Evolutionary conservation across 1,140 invertebrate species (phyloP), one percentile per base, ranked within the genome.

Genomic region (Nilaparvata lugens): DNA sequence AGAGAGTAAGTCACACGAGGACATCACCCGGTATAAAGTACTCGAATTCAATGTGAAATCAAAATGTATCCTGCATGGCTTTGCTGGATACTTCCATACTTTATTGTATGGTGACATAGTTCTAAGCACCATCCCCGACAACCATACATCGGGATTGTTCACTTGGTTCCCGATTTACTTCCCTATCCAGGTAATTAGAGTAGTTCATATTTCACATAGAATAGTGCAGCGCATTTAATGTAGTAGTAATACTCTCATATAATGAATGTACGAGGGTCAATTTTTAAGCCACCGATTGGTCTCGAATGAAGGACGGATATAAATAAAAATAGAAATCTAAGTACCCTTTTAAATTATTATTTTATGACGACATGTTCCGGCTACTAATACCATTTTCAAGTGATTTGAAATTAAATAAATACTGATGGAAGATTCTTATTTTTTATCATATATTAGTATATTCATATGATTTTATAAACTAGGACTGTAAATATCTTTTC

Each of bases 131-230:
- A 81, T 89, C 65, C 95, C 95, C 4, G 75, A 81, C n/a, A 93
- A 88, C 4, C 88, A 95, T 71, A 93, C 93, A 35, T 78, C 80
- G 3, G 89, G 89, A 69, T 94, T 98, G 91, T 91, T 95, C 66
- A 94, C 91, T 65, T 98, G 96, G 96, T 98, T 98, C 72, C 94
- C 95, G 13, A 91, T 97, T 56, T 91, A 89, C 64, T 96, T 97
- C 72, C 94, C 95, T 25, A 81, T 97, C 18, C 81, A 80, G 74
- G 89, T 91, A 79, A 72, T 72, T 61, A n/a, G n/a, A n/a, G n/a
- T n/a, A n/a, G n/a, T n/a, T n/a, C n/a, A n/a, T n/a, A n/a, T n/a
- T n/a, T n/a, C n/a, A n/a, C n/a, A n/a, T n/a, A n/a, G n/a, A n/a
- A n/a, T n/a, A n/a, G n/a, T n/a, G n/a, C n/a, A n/a, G n/a, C n/a